Conservation (phyloP, 1,140 invertebrate genomes). For the Drosophila sp. region DNA sequence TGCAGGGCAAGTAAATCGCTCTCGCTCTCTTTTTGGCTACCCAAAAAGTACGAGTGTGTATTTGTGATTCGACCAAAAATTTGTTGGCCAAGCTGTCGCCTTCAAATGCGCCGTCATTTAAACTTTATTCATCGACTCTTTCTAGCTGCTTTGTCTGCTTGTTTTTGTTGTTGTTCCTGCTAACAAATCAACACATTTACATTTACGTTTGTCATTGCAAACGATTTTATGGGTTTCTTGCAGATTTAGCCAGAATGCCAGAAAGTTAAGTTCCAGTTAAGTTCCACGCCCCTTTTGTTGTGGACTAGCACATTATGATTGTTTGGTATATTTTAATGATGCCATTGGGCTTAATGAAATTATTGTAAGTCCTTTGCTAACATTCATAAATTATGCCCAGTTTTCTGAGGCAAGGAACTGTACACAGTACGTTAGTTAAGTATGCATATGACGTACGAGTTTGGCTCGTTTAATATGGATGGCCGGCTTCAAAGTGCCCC, state of each 20-base stretch:
- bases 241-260: neutral
- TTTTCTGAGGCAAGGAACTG: neutral
- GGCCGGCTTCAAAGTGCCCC: conserved; percentile 40
- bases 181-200: conserved; percentile 42
- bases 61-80: conserved; percentile 22
- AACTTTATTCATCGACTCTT: conserved; percentile 27
- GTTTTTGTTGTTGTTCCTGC: conserved; percentile 5
- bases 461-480: conserved; percentile 57
- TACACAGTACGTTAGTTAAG: conserved; percentile 35
- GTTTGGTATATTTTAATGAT: conserved; percentile 83
- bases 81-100: conserved; percentile 47
- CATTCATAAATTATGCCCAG: neutral
- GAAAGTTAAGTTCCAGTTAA: conserved; percentile 5
- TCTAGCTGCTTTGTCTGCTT: neutral
- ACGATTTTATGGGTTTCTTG: conserved; percentile 9
- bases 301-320: conserved; percentile 68
- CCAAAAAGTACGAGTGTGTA: conserved; percentile 22
- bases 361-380: conserved; percentile 59
- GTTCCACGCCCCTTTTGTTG: conserved; percentile 13
- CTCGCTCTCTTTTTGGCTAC: conserved; percentile 57
- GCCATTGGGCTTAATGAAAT: conserved; percentile 83
- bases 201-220: conserved; percentile 48
- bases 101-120: conserved; percentile 41
- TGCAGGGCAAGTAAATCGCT: conserved; percentile 68
- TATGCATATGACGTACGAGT: conserved; percentile 66